Conservation (phyloP, 2,888 invertebrate genomes). For the Eurytoma californica region DNA sequence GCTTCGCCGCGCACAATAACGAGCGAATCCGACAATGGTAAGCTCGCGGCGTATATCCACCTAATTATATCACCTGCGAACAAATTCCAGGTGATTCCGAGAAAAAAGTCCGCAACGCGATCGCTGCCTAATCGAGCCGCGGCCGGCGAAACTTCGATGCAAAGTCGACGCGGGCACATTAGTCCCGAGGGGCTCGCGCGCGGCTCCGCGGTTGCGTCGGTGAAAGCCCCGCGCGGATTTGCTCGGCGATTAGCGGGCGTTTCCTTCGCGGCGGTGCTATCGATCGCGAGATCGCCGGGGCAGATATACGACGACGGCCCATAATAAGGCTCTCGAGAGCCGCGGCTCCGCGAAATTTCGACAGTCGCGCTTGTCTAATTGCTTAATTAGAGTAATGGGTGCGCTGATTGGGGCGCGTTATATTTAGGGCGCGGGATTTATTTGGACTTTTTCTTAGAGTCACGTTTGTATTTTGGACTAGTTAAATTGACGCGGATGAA, state of each 20-base stretch:
- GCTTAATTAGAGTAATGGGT: slow-evolving; percentile 42
- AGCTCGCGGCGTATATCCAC: too few relatives aligned
- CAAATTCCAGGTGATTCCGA: too few relatives aligned
- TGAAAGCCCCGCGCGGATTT: slow-evolving; percentile 34
- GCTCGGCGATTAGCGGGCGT: slow-evolving; percentile 46
- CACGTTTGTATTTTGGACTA: too few relatives aligned
- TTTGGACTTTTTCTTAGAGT: too few relatives aligned
- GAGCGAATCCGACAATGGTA: too few relatives aligned
- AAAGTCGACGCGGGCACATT: slow-evolving; percentile 45
- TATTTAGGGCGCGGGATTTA: too few relatives aligned
- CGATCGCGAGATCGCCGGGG: slow-evolving; percentile 50
- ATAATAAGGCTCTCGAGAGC: slow-evolving; percentile 35
- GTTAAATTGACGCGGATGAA: too few relatives aligned
- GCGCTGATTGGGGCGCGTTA: too few relatives aligned
- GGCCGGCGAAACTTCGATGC: neutral
- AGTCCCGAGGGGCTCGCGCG: slow-evolving; percentile 24
- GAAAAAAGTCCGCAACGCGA: slow-evolving; percentile 14
- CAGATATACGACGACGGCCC: slow-evolving; percentile 37
- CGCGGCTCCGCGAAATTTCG: slow-evolving; percentile 11
- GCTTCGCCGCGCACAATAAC: too few relatives aligned
- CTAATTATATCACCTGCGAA: too few relatives aligned
- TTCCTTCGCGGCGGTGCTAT: slow-evolving; percentile 47
- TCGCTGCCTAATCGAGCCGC: slow-evolving; percentile 8
- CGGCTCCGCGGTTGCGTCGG: neutral
- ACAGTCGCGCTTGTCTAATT: slow-evolving; percentile 19